phyloP scores from a whole-genome alignment of 2,113 vertebrate genomes.

The Pyxicephalus adspersus region DNA sequence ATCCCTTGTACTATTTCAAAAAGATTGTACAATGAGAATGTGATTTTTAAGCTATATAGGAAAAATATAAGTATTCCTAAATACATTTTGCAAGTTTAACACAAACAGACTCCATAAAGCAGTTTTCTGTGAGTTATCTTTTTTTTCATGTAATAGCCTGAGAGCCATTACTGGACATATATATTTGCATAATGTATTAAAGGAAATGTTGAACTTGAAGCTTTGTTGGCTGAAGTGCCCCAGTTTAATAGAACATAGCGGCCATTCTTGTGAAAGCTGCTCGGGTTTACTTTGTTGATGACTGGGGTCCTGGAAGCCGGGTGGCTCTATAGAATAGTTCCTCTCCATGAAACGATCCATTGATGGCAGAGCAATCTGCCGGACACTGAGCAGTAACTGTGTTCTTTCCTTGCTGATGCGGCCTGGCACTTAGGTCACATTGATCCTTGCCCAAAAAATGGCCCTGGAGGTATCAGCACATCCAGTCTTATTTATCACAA shows the following conservation, averaged over 20 bases:
- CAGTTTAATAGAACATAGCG: conserved; percentile 53
- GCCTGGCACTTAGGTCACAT: conserved; percentile 79
- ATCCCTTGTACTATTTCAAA: too few species aligned
- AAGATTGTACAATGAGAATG: too few species aligned
- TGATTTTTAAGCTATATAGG: too few species aligned
- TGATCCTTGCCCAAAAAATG: conserved; percentile 54
- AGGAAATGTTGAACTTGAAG: conserved; percentile 2
- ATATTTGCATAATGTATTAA: conserved; percentile 29
- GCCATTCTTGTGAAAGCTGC: conserved; percentile 56
- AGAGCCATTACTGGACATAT: conserved; percentile 28
- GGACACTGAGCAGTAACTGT: conserved; percentile 72
- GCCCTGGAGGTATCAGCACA: conserved; percentile 51
- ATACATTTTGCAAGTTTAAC: too few species aligned
- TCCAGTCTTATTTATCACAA: neutral
- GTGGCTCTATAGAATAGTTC: conserved; percentile 68
- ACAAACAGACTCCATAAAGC: too few species aligned
- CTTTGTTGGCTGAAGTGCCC: conserved; percentile 40
- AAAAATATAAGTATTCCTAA: too few species aligned
- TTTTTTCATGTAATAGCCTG: conserved; percentile 13
- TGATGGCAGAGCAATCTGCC: conserved; percentile 67
- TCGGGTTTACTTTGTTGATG: conserved; percentile 64
- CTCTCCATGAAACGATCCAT: conserved; percentile 71
- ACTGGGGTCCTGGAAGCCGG: conserved; percentile 69
- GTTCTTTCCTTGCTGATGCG: conserved; percentile 74
- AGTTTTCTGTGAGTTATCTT: too few species aligned